These are phyloP conservation scores for Hypsibius dujardini DNA, from an alignment of 1,140 invertebrate genomes.

Conservation along the genomic window DNA sequence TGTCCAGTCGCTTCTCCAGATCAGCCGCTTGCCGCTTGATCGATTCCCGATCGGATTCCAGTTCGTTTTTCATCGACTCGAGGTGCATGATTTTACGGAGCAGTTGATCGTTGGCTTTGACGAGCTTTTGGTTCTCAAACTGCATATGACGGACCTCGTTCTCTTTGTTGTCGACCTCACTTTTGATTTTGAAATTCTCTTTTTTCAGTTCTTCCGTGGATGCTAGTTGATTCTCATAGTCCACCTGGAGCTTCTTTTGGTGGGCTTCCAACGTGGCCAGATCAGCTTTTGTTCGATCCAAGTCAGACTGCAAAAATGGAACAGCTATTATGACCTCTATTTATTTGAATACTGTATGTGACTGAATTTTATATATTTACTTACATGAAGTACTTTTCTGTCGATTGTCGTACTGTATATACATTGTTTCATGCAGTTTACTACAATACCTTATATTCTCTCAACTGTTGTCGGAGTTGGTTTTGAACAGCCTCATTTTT, in stretches of 20 bases:
- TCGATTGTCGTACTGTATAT: too few relatives aligned
- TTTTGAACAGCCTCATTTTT: conserved; percentile 30
- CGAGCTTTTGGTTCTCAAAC: conserved; percentile 8
- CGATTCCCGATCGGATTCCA: conserved; percentile 31
- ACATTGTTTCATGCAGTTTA: too few relatives aligned
- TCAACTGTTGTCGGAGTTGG: conserved; percentile 31
- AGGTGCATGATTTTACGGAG: conserved; percentile 11
- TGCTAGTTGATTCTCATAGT: background rate
- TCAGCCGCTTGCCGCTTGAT: conserved; percentile 30
- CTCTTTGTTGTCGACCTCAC: background rate
- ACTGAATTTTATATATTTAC: too few relatives aligned
- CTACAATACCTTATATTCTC: conserved; percentile 31
- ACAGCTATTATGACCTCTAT: too few relatives aligned
- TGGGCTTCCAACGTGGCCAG: background rate
- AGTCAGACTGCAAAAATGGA: background rate
- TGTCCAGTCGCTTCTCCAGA: conserved; percentile 32
- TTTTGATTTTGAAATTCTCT: conserved; percentile 2
- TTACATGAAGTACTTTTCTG: too few relatives aligned
- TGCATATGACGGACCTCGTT: background rate
- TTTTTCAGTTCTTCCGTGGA: background rate
- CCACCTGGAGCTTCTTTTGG: background rate
- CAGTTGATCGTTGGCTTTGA: conserved; percentile 16
- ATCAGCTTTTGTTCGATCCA: conserved; percentile 1
- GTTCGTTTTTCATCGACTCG: background rate
- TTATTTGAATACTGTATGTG: too few relatives aligned